Conservation (phyloP, 2,113 vertebrate genomes). For the Pyxicephalus adspersus region DNA sequence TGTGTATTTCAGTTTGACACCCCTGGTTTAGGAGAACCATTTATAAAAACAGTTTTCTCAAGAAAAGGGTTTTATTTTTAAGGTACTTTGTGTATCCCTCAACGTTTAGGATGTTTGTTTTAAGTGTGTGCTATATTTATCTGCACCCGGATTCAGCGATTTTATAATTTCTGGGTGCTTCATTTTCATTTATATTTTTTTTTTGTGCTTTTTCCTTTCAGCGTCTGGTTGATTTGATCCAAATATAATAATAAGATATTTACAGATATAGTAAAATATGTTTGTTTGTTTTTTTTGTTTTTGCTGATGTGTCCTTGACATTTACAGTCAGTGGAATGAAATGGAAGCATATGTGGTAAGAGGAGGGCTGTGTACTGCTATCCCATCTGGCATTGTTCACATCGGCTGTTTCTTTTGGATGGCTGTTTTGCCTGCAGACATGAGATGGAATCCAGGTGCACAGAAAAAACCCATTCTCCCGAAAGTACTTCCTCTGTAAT, state of each 20-base stretch:
- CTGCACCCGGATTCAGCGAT: neutral
- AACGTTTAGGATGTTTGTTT: neutral
- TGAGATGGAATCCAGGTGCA: too few species aligned
- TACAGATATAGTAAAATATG: neutral
- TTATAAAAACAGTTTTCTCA: too few species aligned
- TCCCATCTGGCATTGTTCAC: neutral
- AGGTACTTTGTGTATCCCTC: too few species aligned
- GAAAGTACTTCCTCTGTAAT: too few species aligned
- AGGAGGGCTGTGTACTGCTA: too few species aligned
- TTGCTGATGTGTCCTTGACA: neutral
- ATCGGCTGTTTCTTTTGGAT: neutral
- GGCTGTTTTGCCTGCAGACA: too few species aligned
- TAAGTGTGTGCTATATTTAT: constrained; percentile 12
- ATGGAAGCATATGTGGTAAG: neutral
- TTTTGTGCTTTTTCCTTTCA: neutral
- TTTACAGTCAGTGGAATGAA: neutral
- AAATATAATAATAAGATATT: too few species aligned
- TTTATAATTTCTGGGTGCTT: constrained; percentile 5
- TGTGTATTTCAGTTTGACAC: too few species aligned
- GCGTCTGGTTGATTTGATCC: neutral
- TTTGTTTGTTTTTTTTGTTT: neutral
- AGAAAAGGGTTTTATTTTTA: too few species aligned
- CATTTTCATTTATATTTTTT: neutral
- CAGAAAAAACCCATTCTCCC: too few species aligned
- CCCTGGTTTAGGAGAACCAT: too few species aligned